Conservation (phyloP, 2,113 vertebrate genomes). For the Procavia capensis region DNA sequence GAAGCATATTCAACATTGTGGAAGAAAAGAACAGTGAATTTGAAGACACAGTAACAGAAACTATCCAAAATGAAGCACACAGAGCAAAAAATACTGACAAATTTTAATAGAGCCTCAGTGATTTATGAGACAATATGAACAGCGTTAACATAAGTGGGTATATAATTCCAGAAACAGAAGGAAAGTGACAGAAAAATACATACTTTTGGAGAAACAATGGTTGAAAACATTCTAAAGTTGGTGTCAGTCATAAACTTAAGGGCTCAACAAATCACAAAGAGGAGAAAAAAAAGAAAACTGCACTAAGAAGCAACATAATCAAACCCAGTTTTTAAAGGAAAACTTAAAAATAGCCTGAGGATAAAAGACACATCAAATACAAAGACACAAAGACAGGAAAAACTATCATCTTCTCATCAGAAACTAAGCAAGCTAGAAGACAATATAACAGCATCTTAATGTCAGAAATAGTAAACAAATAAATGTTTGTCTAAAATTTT, state of each 20-base stretch:
- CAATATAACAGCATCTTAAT: background rate
- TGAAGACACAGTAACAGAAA: background rate
- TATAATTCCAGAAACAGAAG: background rate
- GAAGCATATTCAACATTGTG: background rate
- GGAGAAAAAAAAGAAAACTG: constrained; percentile 28
- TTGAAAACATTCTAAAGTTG: constrained; percentile 22
- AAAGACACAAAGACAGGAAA: constrained; percentile 6
- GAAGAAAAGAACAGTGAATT: background rate
- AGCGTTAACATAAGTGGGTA: background rate
- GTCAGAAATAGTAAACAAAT: background rate
- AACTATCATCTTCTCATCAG: background rate
- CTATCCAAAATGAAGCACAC: background rate
- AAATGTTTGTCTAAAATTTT: background rate
- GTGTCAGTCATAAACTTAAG: constrained; percentile 27
- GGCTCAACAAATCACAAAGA: background rate
- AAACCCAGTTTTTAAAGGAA: constrained; percentile 32
- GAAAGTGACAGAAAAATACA: background rate
- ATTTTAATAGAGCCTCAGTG: background rate
- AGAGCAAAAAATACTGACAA: background rate
- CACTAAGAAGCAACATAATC: background rate
- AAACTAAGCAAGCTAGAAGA: background rate
- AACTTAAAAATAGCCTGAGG: background rate
- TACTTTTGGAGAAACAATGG: background rate
- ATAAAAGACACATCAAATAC: background rate
- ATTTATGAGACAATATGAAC: background rate